Percentiles rank a stretch among this genome's conserved stretches.
Evolutionary conservation across 1,140 invertebrate species (phyloP).

Genomic region (Hyphantria cunea): DNA sequence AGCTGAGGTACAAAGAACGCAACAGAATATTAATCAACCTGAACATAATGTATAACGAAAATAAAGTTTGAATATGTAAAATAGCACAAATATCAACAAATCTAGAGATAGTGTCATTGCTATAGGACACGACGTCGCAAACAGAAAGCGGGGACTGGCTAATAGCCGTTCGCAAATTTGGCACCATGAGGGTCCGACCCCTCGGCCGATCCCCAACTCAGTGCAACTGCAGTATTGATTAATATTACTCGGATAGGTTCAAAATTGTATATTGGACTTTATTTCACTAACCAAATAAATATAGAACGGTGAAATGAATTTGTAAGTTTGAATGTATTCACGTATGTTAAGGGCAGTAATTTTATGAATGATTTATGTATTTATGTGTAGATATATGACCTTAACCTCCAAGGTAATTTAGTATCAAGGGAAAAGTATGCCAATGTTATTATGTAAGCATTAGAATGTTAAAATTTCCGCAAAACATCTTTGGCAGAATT

Average conservation of each 20-base stretch:
- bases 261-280: conserved; percentile 30
- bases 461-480: too few relatives aligned
- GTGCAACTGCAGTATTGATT: conserved; percentile 56
- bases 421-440: not conserved
- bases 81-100: too few relatives aligned
- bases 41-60: not conserved
- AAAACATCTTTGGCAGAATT: too few relatives aligned
- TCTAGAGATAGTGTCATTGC: too few relatives aligned
- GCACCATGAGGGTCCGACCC: conserved; percentile 45
- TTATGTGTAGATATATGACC: not conserved
- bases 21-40: not conserved
- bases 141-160: too few relatives aligned
- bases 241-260: conserved; percentile 37
- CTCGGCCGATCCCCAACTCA: conserved; percentile 40
- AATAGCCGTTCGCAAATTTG: conserved; percentile 36
- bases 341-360: not conserved
- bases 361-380: not conserved
- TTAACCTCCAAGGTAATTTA: not conserved
- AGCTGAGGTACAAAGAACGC: not conserved
- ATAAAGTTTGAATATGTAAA: not conserved
- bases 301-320: conserved; percentile 1
- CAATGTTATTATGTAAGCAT: too few relatives aligned
- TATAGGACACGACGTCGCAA: too few relatives aligned
- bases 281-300: conserved; percentile 3
- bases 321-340: too few relatives aligned